Base-by-base conservation (phyloP, 1,140 invertebrate genomes). In the Microplitis demolitor region DNA sequence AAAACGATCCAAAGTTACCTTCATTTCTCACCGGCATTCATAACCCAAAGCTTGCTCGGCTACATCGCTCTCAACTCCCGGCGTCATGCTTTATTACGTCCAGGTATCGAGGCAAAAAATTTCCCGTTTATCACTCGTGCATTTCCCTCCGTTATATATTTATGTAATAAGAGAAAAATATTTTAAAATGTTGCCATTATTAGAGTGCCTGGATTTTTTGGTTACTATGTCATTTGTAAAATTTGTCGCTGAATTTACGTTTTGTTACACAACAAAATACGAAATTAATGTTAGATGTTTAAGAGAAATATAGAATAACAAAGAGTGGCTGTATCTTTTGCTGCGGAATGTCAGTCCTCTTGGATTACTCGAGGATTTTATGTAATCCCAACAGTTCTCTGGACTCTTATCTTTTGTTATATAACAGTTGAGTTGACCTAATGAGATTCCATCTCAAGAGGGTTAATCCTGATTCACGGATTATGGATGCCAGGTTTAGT, bases 381-480 rank as follows among this genome's bases (percentile, higher is more conserved):
- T 31, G 66, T 75, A 75, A 75, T 75, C 69, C 73, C 50, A 8
- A 4, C 5, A 54, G 34, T 35, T 58, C 45, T 62, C 68, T 39
- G 11, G 37, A 11, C 66, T 72, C 73, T 72, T 72, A 75, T 75
- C 73, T 39, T 64, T 63, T 61, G 66, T 66, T 75, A 69, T 71
- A 72, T 58, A 71, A 58, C 50, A 71, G 66, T 14, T 16, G 11
- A 72, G 66, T 64, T 75, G 66, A 71, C 69, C 69, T 71, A 75
- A 75, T 75, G 69, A 75, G 69, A 75, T 71, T 75, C 54, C 56
- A 64, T 66, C 66, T 61, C 45, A 11, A 56, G 63, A 64, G 54
- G 61, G 67, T 69, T 74, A 69, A 74, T 74, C 67, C 61, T 71
- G 53, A 66, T 50, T 74, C 73, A 53, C 33, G 35, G 34, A 35